Base-by-base conservation (phyloP, 2,888 invertebrate genomes). In the Drosophila nr. perissopoda region DNA sequence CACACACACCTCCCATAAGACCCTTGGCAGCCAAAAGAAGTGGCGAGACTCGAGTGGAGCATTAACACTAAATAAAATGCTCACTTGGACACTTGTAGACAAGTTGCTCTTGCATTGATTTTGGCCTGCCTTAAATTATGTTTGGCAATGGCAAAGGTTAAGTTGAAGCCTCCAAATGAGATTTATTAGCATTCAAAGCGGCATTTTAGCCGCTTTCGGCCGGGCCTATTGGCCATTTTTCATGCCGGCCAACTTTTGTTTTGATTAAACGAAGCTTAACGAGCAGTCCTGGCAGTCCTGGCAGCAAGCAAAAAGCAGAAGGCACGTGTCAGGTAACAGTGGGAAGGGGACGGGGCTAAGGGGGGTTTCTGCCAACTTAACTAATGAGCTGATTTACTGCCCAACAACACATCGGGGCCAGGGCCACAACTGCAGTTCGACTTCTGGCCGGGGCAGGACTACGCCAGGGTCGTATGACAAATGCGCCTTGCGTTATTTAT, bases 361-460 rank as follows among this genome's bases (percentile, higher is more conserved):
- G 51, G 60, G 56, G 13, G 10, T 25, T 25, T 16, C 75, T 74
- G 79, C 65, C 76, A 82, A 88, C 86, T 82, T 88, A 84, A 84
- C 91, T 91, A 91, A 91, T 91, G 91, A 91, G 91, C 84, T 91
- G 91, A 91, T 91, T 91, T 91, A 91, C 90, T 84, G 82, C 84
- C 91, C 79, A 71, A 62, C 64, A 86, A 83, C 71, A 82, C 69
- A 77, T 75, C 73, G 64, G 49, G 54, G 79, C 59, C 40, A 64
- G 48, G 42, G 62, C 68, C 66, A 61, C 59, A 64, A 74, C 68
- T 81, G 83, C 83, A 83, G 74, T 72, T 69, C 48, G 13, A 53
- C 29, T 58, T n/a, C 29, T 59, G 54, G 52, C 48, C 48, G 27
- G 56, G 54, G 61, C 63, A n/a, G 49, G 66, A 16, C 53, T 21